Evolutionary conservation across 2,113 vertebrate genomes (phyloP), one percentile per base, ranked within the genome.

Genomic region (Silurus glanis): DNA sequence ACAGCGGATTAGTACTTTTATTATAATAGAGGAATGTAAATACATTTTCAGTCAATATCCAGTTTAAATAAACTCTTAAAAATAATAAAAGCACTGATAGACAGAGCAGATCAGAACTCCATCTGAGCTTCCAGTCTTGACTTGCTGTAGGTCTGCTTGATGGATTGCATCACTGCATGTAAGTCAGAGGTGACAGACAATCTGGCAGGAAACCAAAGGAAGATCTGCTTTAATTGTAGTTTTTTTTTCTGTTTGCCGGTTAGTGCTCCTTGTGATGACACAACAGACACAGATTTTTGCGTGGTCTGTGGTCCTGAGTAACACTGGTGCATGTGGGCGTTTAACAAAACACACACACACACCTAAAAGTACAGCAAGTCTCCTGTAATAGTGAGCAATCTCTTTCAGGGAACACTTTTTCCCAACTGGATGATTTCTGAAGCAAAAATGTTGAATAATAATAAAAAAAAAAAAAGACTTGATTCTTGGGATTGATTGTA

Each of bases 151-250:
- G 53, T 58, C 49, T 66, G 71, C 76, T 37, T 28, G 23, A 12
- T 7, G 0, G 49, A 78, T 83, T 83, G 49, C 59, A 83, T 87
- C 80, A 87, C 12, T 4, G 13, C 13, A 23, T 72, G 49, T 72
- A 81, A 58, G 78, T 71, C 85, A 67, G 47, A 10, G 71, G 47
- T 67, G 71, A 25, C 80, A 86, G 69, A 83, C 81, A 78, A 67
- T 58, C 72, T 82, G 69, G 28, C 71, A 66, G 85, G 71, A 87
- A 86, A 81, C 85, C 78, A 86, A 59, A 58, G 25, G 23, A 72
- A 37, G 25, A 37, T 64, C 79, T 72, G 53, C 55, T 45, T 62
- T 28, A 51, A 9, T 53, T 67, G n/a, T 51, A 4, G n/a, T 53
- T 5, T 72, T 47, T 1, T 23, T 49, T 16, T 55, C 13, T 55